Base-by-base conservation (phyloP, 1,140 invertebrate genomes). In the Drosophila kikkawai region DNA sequence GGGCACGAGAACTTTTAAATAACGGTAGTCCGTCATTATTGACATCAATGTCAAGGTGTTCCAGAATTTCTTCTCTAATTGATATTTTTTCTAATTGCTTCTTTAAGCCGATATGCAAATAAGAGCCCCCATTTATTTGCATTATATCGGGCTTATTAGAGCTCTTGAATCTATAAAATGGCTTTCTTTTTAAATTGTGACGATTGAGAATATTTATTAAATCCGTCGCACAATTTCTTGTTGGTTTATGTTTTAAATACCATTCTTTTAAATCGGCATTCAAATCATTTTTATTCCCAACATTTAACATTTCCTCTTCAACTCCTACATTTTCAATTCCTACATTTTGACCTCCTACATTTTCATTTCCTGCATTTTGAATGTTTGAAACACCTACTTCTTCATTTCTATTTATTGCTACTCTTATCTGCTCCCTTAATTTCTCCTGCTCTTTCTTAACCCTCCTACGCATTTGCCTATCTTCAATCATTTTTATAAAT, bases 101-200 rank as follows among this genome's bases (percentile, higher is more conserved):
- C 29, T 22, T 32, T 32, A 64, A 39, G 19, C 60, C 60, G 19
- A 53, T 64, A 17, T 64, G 47, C 37, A 64, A 53, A 50, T 64
- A 64, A 13, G 60, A 50, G 26, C 60, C 60, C 17, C 48, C 29
- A 11, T 37, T 36, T 44, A 53, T 22, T 26, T 64, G 13, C 34
- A 34, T 34, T 8, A 34, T 11, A 34, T 47, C 34, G 13, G 58
- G 58, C 29, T 32, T 60, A 17, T 60, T 22, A 19, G 12, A 47
- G 15, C 58, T 34, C 7, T 13, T 60, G 17, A 60, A 60, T 36
- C 32, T 45, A 32, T 60, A 47, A 45, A 60, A 60, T 12, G 57
- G 41, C 41, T 29, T 60, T 34, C 47, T 26, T 9, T 47, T 60
- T 29, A 47, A 60, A 60, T 47, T 60, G 13, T 60, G 42, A 8